Percentiles rank a stretch among this genome's conserved stretches.
Evolutionary conservation across 2,888 invertebrate genomes (phyloP).

Genomic region (Scaeva pyrastri): DNA sequence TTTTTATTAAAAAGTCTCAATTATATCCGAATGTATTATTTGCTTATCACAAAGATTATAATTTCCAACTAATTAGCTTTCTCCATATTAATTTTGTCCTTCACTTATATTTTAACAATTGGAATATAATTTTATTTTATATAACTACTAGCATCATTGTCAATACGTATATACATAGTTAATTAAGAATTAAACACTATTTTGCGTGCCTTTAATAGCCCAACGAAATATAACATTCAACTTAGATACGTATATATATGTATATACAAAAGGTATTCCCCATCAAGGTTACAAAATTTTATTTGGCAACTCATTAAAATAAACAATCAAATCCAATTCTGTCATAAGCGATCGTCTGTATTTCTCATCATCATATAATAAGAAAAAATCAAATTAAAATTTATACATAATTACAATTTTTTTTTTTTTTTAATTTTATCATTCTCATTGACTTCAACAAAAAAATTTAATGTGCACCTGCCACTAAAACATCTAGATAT

Average conservation of each 20-base stretch:
- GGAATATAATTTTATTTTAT: neutral
- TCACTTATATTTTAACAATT: neutral
- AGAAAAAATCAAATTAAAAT: constrained; percentile 16
- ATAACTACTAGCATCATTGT: neutral
- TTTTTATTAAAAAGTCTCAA: neutral
- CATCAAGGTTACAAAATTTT: constrained; percentile 12
- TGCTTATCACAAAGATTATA: neutral
- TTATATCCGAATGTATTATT: neutral
- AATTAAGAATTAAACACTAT: constrained; percentile 22
- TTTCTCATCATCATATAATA: constrained; percentile 11
- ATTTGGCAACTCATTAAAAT: constrained; percentile 33
- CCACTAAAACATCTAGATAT: neutral
- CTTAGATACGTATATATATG: neutral
- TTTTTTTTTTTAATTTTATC: too few relatives aligned
- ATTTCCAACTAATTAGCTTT: constrained; percentile 9
- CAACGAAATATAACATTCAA: neutral
- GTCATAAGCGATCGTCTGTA: neutral
- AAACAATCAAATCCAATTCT: constrained; percentile 10
- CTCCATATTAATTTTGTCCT: neutral
- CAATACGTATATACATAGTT: neutral
- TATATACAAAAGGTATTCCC: neutral
- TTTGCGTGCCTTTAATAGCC: constrained; percentile 24
- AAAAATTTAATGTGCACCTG: constrained; percentile 29
- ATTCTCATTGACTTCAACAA: constrained; percentile 16
- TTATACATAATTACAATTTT: neutral